Evolutionary conservation across 2,797 vertebrate genomes (phyloP).

Genomic region (Bothrops alternatus): DNA sequence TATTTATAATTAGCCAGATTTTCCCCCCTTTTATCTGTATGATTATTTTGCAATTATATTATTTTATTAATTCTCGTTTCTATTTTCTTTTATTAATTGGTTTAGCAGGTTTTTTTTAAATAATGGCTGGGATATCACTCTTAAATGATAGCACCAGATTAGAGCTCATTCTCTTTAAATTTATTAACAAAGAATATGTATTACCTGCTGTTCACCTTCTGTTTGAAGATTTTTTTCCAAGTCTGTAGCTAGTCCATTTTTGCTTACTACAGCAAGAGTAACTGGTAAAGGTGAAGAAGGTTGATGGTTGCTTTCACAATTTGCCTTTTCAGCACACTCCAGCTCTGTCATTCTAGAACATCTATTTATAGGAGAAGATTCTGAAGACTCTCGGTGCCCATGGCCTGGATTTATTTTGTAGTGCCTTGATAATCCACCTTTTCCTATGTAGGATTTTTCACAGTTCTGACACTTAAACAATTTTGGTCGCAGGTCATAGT

Average conservation of each 20-base stretch:
- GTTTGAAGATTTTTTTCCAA: slow-evolving; percentile 27
- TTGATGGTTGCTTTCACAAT: background rate
- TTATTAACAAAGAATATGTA: background rate
- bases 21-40: background rate
- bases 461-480: slow-evolving; percentile 86
- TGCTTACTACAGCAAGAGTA: slow-evolving; percentile 23
- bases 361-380: slow-evolving; percentile 41
- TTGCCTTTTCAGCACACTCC: slow-evolving; percentile 18
- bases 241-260: slow-evolving; percentile 21
- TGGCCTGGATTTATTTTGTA: slow-evolving; percentile 88
- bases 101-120: background rate
- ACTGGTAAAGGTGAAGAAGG: background rate
- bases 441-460: slow-evolving; percentile 92
- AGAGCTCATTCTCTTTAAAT: background rate
- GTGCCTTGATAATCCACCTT: slow-evolving; percentile 88
- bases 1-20: background rate
- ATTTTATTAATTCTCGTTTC: background rate
- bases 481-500: slow-evolving; percentile 80
- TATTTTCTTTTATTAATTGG: background rate
- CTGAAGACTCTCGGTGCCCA: slow-evolving; percentile 61
- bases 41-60: background rate
- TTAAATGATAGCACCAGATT: background rate
- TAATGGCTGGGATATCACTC: too few species aligned
- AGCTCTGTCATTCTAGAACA: slow-evolving; percentile 23
- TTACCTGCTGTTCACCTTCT: slow-evolving; percentile 62